Base-by-base conservation (phyloP, 2,113 vertebrate genomes). In the Corythaeola cristata region DNA sequence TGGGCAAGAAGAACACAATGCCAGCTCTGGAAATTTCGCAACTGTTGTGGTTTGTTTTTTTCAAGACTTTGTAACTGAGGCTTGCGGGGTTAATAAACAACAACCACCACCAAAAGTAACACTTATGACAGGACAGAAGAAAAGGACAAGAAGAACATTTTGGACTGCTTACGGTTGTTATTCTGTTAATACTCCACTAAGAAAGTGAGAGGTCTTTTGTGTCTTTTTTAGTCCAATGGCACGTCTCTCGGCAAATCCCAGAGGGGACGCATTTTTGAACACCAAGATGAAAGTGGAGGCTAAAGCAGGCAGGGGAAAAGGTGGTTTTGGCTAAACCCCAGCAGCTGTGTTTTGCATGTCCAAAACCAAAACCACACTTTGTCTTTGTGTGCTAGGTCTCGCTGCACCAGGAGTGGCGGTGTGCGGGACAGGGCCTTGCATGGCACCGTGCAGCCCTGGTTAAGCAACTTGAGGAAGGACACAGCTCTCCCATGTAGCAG, bases 81-180 rank as follows among this genome's bases (percentile, higher is more conserved):
- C 91, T 96, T 89, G 90, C 12, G n/a, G 96, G 92, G 92, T 97
- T 97, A 96, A 93, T 94, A 95, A 96, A 96, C 88, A 96, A 62
- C 94, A 60, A 91, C 74, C 44, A 72, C 35, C 77, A 88, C 52
- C 86, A 92, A 88, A 78, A 97, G 89, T 93, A 95, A 73, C 66
- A 58, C 71, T 95, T 85, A 21, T 5, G 52, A 89, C 64, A 58
- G 79, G 88, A 89, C 24, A 89, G 89, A 87, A 91, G 64, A 87
- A 88, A 93, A 88, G 69, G 58, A 64, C 67, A 86, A 96, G 78
- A 85, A 55, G 77, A 90, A 67, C 64, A 50, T 59, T 94, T 85
- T 95, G 75, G 82, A 73, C 32, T 53, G 69, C 33, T 93, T 92
- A 49, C 0, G 4, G 58, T 33, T 81, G 92, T 82, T 93, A 56